Conservation (phyloP, 2,113 vertebrate species). For the Grallaria varia region DNA sequence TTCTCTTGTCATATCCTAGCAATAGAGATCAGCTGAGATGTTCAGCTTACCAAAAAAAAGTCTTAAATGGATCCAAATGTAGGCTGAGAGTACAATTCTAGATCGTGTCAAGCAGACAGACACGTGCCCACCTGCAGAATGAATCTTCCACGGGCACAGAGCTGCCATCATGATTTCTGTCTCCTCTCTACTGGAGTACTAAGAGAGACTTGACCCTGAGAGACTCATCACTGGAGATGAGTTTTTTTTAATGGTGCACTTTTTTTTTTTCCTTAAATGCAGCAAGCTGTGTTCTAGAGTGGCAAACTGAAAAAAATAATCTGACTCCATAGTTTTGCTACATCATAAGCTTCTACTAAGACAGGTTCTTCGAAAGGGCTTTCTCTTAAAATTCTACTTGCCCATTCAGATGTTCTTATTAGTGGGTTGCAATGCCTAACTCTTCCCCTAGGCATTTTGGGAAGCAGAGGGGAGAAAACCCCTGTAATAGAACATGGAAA, state of each 20-base stretch:
- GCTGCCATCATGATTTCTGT: background rate
- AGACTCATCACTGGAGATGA: background rate
- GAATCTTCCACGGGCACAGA: background rate
- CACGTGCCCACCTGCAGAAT: background rate
- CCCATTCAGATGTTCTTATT: background rate
- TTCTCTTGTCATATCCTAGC: background rate
- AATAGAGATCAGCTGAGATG: background rate
- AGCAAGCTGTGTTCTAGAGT: background rate
- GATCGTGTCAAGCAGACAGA: rapidly evolving
- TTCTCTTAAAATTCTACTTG: background rate
- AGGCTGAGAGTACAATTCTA: background rate
- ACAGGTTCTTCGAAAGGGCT: background rate
- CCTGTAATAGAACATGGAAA: background rate
- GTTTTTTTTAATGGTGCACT: background rate
- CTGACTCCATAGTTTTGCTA: background rate
- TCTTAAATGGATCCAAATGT: background rate
- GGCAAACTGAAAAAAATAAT: background rate
- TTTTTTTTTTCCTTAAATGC: background rate
- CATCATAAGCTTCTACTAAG: background rate
- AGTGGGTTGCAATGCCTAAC: background rate
- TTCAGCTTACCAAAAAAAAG: background rate
- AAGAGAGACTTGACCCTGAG: background rate
- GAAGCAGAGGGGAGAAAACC: rapidly evolving
- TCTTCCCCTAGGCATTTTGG: background rate
- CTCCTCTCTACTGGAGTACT: background rate